phyloP scores from a whole-genome alignment of 2,113 vertebrate genomes.

The Ictalurus furcatus region DNA sequence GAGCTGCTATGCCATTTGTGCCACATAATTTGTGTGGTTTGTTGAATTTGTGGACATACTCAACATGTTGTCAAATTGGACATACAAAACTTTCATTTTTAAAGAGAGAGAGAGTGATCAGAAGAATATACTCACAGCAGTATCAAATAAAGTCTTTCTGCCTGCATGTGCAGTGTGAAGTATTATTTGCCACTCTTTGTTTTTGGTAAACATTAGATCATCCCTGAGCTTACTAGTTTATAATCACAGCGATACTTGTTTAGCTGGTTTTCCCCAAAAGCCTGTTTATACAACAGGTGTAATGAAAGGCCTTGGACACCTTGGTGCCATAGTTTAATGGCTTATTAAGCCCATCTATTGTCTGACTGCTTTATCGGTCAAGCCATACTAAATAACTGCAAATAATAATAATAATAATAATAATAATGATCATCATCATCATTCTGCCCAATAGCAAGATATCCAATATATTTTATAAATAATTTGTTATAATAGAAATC shows the following conservation, averaged over 20 bases:
- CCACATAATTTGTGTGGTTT: background rate
- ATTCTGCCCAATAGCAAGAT: background rate
- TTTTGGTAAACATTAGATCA: background rate
- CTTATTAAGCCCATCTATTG: background rate
- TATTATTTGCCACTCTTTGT: background rate
- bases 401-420: background rate
- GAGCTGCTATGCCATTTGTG: background rate
- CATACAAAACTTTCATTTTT: background rate
- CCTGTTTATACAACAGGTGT: background rate
- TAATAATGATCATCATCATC: background rate
- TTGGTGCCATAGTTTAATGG: background rate
- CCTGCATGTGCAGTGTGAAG: background rate
- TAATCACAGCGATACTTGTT: background rate
- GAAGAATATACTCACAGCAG: background rate
- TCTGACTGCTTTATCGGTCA: background rate
- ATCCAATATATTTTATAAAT: background rate
- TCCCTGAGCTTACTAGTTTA: background rate
- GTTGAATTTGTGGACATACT: background rate
- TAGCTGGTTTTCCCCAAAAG: conserved; percentile 11
- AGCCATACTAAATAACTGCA: background rate
- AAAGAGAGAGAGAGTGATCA: background rate
- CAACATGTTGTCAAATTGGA: background rate
- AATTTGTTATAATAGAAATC: background rate
- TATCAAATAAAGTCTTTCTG: background rate
- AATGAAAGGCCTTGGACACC: background rate